Evolutionary conservation across 1,140 invertebrate species (phyloP).

Genomic region (Aphaenogaster floridana): DNA sequence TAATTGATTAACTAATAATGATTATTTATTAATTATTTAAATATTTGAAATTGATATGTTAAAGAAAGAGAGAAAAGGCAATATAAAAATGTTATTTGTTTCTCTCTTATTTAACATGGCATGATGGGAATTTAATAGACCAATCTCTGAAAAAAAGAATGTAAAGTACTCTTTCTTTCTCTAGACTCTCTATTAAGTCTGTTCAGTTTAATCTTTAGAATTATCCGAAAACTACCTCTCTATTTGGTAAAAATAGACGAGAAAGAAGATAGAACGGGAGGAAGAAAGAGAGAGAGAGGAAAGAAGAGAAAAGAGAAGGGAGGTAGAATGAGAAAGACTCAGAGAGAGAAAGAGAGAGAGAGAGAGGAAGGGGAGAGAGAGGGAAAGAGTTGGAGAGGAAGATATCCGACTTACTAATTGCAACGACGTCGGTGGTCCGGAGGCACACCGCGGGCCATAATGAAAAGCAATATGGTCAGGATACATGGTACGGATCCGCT

Average conservation of each 20-base stretch:
- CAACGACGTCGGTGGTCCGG: constrained; percentile 79
- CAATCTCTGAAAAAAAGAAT: neutral
- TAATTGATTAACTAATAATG: neutral
- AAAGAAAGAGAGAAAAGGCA: neutral
- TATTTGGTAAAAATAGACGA: constrained; percentile 13
- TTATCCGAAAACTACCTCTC: constrained; percentile 26
- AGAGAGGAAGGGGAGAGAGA: constrained; percentile 42
- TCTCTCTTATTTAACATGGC: neutral
- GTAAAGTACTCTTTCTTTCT: neutral
- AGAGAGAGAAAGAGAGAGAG: constrained; percentile 1
- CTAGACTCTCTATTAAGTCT: constrained; percentile 13
- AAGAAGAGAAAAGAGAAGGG: no score
- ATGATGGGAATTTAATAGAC: constrained; percentile 3
- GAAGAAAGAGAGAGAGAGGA: neutral
- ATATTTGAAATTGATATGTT: constrained; percentile 1
- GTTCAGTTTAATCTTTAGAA: constrained; percentile 22
- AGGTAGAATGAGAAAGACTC: neutral
- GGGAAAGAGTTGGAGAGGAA: constrained; percentile 65
- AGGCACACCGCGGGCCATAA: constrained; percentile 74
- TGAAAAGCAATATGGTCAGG: constrained; percentile 78
- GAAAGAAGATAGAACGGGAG: neutral
- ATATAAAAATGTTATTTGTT: neutral
- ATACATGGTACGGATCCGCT: constrained; percentile 64
- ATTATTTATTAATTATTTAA: neutral
- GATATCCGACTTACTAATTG: constrained; percentile 82